Conservation (phyloP, 1,140 invertebrate species). For the Lepidurus couesii region DNA sequence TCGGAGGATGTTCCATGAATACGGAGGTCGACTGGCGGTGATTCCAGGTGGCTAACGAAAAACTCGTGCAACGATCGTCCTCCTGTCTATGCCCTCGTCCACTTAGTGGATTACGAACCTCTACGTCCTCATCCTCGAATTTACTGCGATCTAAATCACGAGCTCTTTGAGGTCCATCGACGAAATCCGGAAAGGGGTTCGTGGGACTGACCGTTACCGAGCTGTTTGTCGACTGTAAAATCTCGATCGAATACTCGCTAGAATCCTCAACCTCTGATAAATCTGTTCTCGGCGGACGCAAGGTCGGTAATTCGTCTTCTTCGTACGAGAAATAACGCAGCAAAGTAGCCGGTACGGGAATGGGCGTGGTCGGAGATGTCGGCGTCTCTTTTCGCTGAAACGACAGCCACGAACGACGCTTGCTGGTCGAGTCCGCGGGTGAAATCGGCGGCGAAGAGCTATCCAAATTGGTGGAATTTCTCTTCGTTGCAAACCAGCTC, state of each 20-base stretch:
- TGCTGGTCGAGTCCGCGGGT: not conserved
- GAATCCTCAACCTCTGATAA: not conserved
- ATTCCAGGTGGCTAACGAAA: slow-evolving; percentile 4
- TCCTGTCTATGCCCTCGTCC: not conserved
- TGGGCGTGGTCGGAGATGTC: not conserved
- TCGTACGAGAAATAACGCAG: slow-evolving; percentile 13
- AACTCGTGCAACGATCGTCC: not conserved
- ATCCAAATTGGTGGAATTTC: not conserved
- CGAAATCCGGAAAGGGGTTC: slow-evolving; percentile 8
- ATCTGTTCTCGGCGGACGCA: not conserved
- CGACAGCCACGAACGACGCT: not conserved
- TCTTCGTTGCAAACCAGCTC: not conserved
- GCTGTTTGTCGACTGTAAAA: slow-evolving; percentile 13
- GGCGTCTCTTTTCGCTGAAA: slow-evolving; percentile 1
- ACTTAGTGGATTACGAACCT: slow-evolving; percentile 1
- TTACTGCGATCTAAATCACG: not conserved
- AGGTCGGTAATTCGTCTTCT: not conserved
- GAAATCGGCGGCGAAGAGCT: not conserved
- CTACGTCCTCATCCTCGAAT: not conserved
- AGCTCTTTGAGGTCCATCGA: not conserved
- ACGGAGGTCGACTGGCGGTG: not conserved
- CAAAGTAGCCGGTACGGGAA: not conserved
- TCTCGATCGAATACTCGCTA: not conserved
- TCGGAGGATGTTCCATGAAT: not conserved
- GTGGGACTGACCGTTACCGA: slow-evolving; percentile 12